Evolutionary conservation across 2,797 vertebrate species (phyloP).

Genomic region (Trematomus bernacchii): DNA sequence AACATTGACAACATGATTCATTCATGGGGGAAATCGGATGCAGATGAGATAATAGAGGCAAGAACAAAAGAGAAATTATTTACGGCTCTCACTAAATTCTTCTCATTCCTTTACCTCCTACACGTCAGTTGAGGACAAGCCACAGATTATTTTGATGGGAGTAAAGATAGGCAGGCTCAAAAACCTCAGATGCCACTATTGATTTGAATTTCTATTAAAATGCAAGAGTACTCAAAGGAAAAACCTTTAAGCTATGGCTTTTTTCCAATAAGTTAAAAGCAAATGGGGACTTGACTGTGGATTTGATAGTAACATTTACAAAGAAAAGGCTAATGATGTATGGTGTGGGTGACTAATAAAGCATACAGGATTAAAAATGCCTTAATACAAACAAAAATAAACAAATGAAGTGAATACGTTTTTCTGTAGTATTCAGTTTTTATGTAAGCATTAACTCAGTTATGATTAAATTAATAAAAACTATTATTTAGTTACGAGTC

Average conservation of each 20-base stretch:
- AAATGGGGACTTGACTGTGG: not conserved
- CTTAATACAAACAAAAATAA: not conserved
- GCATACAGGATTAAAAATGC: not conserved
- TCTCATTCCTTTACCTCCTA: constrained; percentile 28
- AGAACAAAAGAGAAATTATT: constrained; percentile 5
- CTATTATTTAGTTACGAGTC: not conserved
- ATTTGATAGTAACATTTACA: not conserved
- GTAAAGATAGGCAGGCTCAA: constrained; percentile 3
- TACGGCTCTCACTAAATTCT: constrained; percentile 17
- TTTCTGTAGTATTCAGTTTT: not conserved
- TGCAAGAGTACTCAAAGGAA: not conserved
- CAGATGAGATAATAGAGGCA: not conserved
- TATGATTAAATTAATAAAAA: not conserved
- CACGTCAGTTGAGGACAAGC: not conserved
- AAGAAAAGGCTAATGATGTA: not conserved
- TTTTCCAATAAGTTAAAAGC: not conserved
- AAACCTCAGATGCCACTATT: constrained; percentile 1
- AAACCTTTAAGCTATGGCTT: not conserved
- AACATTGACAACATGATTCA: constrained; percentile 11
- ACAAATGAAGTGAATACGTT: not conserved
- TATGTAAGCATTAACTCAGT: not conserved
- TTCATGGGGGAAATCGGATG: not conserved
- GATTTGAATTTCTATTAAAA: constrained; percentile 9
- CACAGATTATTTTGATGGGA: not conserved
- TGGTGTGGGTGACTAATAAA: not conserved